phyloP scores from a whole-genome alignment of 2,113 vertebrate species.

The Chionodraco myersi region DNA sequence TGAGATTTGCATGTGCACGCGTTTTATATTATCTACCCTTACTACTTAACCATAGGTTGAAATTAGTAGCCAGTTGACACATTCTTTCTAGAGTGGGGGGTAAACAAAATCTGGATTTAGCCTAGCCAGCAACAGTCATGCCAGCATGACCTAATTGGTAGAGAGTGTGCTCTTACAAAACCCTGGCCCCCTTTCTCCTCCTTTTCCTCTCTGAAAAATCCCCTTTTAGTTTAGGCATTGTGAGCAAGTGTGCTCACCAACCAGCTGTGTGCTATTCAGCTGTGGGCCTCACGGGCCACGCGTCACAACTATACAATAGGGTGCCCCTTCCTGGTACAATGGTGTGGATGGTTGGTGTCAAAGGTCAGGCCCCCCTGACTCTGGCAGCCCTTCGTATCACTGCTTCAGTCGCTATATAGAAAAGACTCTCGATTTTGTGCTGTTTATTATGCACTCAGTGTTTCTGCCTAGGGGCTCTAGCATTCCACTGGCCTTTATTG shows the following conservation, averaged over 20 bases:
- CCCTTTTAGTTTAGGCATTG: constrained; percentile 73
- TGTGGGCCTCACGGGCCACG: constrained; percentile 77
- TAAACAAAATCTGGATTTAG: constrained; percentile 47
- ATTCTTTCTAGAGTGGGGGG: constrained; percentile 42
- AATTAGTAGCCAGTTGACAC: constrained; percentile 29
- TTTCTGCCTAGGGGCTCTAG: constrained; percentile 68
- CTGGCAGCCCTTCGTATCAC: constrained; percentile 66
- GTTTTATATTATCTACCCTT: constrained; percentile 4
- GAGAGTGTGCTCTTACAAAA: constrained; percentile 66
- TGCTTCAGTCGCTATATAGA: constrained; percentile 69
- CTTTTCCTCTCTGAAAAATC: constrained; percentile 53
- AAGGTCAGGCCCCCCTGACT: constrained; percentile 77
- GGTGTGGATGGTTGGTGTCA: constrained; percentile 75
- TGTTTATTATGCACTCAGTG: constrained; percentile 78
- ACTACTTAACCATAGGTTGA: background rate
- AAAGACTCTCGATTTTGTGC: constrained; percentile 71
- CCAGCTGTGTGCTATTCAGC: constrained; percentile 83
- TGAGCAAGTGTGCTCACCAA: constrained; percentile 78
- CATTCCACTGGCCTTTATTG: constrained; percentile 81
- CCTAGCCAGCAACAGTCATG: constrained; percentile 35
- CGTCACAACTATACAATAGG: constrained; percentile 79
- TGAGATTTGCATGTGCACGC: constrained; percentile 3
- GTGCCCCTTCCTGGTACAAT: constrained; percentile 77
- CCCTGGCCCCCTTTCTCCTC: constrained; percentile 38
- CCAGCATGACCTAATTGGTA: constrained; percentile 61